A percentile compares a stretch with the other conserved stretches of the same genome.
phyloP scores from a whole-genome alignment of 2,888 invertebrate genomes.

The Silvanus unidentatus region DNA sequence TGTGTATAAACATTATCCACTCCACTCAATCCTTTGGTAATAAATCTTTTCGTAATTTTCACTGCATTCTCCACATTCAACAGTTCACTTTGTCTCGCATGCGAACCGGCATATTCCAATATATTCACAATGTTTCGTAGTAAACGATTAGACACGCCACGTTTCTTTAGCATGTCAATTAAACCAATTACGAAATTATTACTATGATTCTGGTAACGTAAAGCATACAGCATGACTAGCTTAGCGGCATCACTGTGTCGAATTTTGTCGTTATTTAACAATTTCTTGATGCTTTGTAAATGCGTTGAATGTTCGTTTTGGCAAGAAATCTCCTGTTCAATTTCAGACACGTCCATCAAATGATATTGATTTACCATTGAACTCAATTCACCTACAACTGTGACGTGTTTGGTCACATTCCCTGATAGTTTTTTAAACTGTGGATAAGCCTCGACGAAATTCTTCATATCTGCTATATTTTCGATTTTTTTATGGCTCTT shows the following conservation, averaged over 20 bases:
- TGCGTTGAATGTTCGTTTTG: slow-evolving; percentile 77
- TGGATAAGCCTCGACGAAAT: slow-evolving; percentile 95
- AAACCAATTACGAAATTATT: slow-evolving; percentile 77
- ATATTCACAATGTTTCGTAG: slow-evolving; percentile 57
- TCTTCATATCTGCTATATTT: slow-evolving; percentile 98
- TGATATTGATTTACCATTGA: slow-evolving; percentile 69
- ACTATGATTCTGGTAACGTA: slow-evolving; percentile 87
- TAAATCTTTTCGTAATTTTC: slow-evolving; percentile 85
- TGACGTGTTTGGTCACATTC: slow-evolving; percentile 96
- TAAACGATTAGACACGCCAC: slow-evolving; percentile 62
- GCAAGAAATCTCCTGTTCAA: slow-evolving; percentile 90
- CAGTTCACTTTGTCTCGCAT: slow-evolving; percentile 74
- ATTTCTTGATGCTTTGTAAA: slow-evolving; percentile 67
- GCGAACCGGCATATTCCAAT: slow-evolving; percentile 80
- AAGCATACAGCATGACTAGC: slow-evolving; percentile 86
- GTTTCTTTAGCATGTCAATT: slow-evolving; percentile 64
- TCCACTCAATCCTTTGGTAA: slow-evolving; percentile 78
- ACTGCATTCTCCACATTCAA: slow-evolving; percentile 77
- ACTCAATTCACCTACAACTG: slow-evolving; percentile 92
- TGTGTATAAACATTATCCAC: slow-evolving; percentile 99
- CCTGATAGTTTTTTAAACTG: slow-evolving; percentile 96
- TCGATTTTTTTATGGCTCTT: slow-evolving; percentile 96
- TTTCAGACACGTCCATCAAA: slow-evolving; percentile 85
- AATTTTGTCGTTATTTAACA: slow-evolving; percentile 65
- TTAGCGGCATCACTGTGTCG: slow-evolving; percentile 77